Base-by-base conservation (phyloP, 2,113 vertebrate genomes). In the Neogobius melanostomus region DNA sequence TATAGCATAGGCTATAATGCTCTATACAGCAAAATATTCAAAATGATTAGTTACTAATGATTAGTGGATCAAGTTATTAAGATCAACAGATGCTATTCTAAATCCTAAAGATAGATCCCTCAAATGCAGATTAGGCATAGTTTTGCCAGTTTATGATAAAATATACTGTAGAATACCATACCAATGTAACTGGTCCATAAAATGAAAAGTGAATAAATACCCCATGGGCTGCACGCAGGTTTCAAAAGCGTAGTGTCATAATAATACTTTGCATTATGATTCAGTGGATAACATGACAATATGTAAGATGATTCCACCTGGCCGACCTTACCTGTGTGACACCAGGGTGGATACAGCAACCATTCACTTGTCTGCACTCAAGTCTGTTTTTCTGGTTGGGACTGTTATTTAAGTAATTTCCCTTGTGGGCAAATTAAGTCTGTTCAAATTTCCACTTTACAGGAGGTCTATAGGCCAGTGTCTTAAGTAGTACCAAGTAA, bases 61-160 rank as follows among this genome's bases (percentile, higher is more conserved):
- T 36, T 36, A 62, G 44, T 45, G 71, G 21, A 61, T 0, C 69
- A 12, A 81, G 81, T 74, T 81, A 46, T 21, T 5, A 73, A 66
- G 63, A 46, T 82, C 87, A 87, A 90, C 87, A 89, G 81, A 84
- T 89, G 44, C 82, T 46, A 67, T 70, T 76, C 64, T 63, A 2
- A 11, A 57, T 62, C 52, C 44, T 50, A 17, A 72, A 64, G 51
- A 68, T 73, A 74, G 77, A 56, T 51, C 43, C 17, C 45, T 65
- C 70, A 17, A 76, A 54, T 60, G 72, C 50, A 61, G 68, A 52
- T 66, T 72, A 71, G 82, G 76, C 59, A 82, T 69, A 43, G 21
- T 21, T 17, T 82, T 87, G 79, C 84, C 77, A 83, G 75, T 71
- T 73, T 53, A 15, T 14, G 28, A n/a, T 15, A 4, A 10, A 14